A percentile compares a stretch with the other conserved stretches of the same genome.
Evolutionary conservation across 1,140 invertebrate species (phyloP).

Genomic region (Stegodyphus mimosarum): DNA sequence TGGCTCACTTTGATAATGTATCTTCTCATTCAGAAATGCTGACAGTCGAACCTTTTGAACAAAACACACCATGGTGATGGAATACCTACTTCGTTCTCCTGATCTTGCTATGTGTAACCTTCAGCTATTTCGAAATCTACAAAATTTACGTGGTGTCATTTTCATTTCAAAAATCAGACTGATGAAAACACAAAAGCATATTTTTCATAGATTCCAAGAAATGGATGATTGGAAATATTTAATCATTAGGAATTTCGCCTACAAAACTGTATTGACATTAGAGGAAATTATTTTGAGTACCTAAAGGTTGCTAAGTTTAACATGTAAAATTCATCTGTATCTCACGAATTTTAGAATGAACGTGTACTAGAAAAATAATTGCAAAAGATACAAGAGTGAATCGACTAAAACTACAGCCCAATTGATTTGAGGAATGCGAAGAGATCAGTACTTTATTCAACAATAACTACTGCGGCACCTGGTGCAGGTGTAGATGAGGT

Average conservation of each 20-base stretch:
- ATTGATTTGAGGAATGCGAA: no score
- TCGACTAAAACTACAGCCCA: no score
- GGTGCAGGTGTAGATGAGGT: no score
- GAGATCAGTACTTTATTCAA: no score
- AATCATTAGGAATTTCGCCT: background rate
- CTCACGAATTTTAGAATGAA: background rate
- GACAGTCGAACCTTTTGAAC: background rate
- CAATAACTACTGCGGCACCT: no score
- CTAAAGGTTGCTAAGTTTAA: background rate
- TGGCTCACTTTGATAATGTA: background rate
- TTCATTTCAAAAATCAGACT: background rate
- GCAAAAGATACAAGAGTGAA: no score
- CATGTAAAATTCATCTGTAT: background rate
- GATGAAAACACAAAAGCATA: background rate
- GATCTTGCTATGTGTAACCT: background rate
- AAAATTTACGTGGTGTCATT: background rate
- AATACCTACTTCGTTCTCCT: background rate
- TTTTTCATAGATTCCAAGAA: background rate
- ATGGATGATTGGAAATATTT: background rate
- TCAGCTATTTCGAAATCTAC: background rate
- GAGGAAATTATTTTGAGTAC: background rate
- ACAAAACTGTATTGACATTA: background rate
- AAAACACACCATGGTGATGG: background rate
- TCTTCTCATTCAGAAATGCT: background rate
- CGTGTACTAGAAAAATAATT: no score